These are phyloP conservation scores for Lacerta bilineata DNA, from an alignment of 2,797 vertebrate species.

Conservation along the genomic window DNA sequence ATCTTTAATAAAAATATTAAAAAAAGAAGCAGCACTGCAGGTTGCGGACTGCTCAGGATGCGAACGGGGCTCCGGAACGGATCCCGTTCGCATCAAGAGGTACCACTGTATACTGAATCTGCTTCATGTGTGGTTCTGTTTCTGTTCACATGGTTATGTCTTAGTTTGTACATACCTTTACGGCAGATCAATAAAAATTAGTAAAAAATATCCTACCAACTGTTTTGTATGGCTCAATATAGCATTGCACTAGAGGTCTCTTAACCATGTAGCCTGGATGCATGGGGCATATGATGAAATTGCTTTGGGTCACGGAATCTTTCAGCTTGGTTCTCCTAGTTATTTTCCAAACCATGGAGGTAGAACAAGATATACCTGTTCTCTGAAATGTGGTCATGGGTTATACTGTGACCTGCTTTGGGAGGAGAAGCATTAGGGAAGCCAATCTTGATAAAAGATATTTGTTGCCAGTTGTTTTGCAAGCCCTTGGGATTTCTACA, in stretches of 20 bases:
- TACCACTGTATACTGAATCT: too few species aligned
- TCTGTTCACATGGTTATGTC: too few species aligned
- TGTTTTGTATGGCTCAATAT: background rate
- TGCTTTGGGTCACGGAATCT: background rate
- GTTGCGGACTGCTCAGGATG: too few species aligned
- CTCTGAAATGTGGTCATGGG: background rate
- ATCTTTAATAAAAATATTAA: too few species aligned
- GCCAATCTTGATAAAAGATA: background rate
- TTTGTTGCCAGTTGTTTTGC: background rate
- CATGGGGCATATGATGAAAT: background rate
- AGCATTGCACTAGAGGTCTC: background rate
- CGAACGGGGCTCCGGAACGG: too few species aligned
- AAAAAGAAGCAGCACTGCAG: too few species aligned
- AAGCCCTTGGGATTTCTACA: background rate
- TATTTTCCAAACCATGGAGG: background rate
- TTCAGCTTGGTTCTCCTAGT: background rate
- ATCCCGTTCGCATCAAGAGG: too few species aligned
- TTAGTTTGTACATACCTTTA: too few species aligned
- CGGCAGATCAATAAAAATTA: too few species aligned
- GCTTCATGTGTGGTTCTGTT: too few species aligned
- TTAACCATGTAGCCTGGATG: background rate
- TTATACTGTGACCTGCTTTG: background rate
- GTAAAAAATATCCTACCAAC: too few species aligned
- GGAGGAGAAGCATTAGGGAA: background rate
- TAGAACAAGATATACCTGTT: slow-evolving; percentile 1